Evolutionary conservation across 1,140 invertebrate genomes (phyloP), one percentile per base, ranked within the genome.

Genomic region (Copidosoma floridanum): DNA sequence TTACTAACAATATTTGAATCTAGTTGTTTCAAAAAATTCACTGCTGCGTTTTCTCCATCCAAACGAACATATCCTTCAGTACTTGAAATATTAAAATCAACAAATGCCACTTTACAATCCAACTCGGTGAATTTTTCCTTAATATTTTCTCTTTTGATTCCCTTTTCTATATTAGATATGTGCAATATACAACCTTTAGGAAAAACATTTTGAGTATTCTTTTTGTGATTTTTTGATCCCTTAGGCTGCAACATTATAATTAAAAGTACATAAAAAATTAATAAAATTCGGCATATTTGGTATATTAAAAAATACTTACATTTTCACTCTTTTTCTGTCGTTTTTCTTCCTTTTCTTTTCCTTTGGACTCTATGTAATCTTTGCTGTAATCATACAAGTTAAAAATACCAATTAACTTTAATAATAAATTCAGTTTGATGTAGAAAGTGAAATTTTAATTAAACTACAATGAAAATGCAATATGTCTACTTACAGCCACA

Each of bases 21-120:
- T 57, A 57, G 88, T 78, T 72, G 90, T 88, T 41, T 87, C 85
- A 54, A 86, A 68, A 60, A 89, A 71, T 55, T 81, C 76, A 53
- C 84, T 1, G 89, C 92, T 23, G 82, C 72, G 70, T 90, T 84
- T 69, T 89, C 88, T 64, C 86, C 86, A 10, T 83, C 75, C 18
- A 93, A 78, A 43, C 91, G 81, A 11, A 93, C 79, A 72, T 85
- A 88, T 10, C 89, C 91, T 68, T 88, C 83, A 1, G 82, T 77
- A 61, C 92, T 84, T 8, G 90, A 91, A 56, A 83, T 84, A 61
- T 84, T 85, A 70, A 86, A 93, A 67, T 92, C 89, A 58, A 93
- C 82, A 74, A 84, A 94, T 2, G 86, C 87, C 20, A 92, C 82
- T 59, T 85, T 83, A 3, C 79, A 82, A 48, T 84, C 85, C 23